Conservation (phyloP, 2,797 vertebrate genomes). For the Nothura maculosa region DNA sequence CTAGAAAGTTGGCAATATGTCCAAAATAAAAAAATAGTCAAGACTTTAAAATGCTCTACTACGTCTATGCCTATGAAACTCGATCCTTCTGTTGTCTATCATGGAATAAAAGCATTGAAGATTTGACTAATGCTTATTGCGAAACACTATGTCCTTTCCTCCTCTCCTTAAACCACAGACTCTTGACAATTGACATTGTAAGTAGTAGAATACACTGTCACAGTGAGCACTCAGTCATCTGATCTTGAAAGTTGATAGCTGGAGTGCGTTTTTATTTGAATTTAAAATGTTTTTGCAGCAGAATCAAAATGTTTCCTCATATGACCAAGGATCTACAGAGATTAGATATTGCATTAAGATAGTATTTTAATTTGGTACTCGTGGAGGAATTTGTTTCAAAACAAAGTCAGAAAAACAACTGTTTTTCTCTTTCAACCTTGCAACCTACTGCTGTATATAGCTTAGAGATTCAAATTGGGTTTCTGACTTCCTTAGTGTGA, state of each 20-base stretch:
- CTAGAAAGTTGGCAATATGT: neutral
- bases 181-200: conserved; percentile 58
- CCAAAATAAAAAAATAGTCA: neutral
- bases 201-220: conserved; percentile 64
- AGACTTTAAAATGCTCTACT: neutral
- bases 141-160: conserved; percentile 30
- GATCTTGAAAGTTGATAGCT: conserved; percentile 69
- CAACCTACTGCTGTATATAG: neutral
- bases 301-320: conserved; percentile 65
- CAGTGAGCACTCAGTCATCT: conserved; percentile 72
- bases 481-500: neutral
- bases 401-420: neutral
- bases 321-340: conserved; percentile 26
- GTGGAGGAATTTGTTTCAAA: conserved; percentile 29
- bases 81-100: conserved; percentile 34
- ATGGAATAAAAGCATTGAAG: conserved; percentile 34
- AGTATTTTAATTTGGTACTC: conserved; percentile 49
- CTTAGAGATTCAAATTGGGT: neutral
- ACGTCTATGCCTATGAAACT: conserved; percentile 56
- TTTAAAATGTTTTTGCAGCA: conserved; percentile 76
- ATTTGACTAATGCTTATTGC: conserved; percentile 63
- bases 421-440: neutral
- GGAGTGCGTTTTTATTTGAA: conserved; percentile 72
- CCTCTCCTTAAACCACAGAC: conserved; percentile 40
- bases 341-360: conserved; percentile 16